A percentile compares a stretch with the other conserved stretches of the same genome.
phyloP scores from a whole-genome alignment of 2,888 invertebrate species.

The Calliscelio sp. region DNA sequence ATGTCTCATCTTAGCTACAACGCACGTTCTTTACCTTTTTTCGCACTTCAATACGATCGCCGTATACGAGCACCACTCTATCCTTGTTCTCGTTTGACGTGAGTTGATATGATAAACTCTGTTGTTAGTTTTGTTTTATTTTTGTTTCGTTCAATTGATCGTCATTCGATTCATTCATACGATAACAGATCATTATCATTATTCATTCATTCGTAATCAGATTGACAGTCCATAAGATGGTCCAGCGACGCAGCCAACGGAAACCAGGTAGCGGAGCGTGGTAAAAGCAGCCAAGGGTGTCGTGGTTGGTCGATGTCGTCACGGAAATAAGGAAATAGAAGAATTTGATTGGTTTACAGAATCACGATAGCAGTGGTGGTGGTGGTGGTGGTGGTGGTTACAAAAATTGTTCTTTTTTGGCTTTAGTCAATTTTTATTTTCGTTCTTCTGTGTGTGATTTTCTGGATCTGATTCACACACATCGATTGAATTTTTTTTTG shows the following conservation, averaged over 20 bases:
- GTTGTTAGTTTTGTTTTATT: conserved; percentile 60
- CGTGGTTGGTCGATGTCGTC: conserved; percentile 76
- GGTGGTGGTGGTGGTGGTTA: too few species aligned
- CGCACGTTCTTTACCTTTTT: conserved; percentile 86
- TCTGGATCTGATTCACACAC: too few species aligned
- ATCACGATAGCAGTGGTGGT: conserved; percentile 76
- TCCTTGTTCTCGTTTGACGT: conserved; percentile 86
- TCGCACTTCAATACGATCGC: conserved; percentile 87
- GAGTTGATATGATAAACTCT: conserved; percentile 86
- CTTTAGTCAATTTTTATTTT: conserved; percentile 36
- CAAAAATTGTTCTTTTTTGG: conserved; percentile 59
- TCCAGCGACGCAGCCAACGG: conserved; percentile 66
- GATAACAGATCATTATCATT: too few species aligned
- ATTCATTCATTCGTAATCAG: conserved; percentile 8
- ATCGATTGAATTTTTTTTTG: too few species aligned
- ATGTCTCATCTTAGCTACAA: conserved; percentile 67
- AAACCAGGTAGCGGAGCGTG: conserved; percentile 46
- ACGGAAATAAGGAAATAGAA: conserved; percentile 86
- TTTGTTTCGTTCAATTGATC: conserved; percentile 31
- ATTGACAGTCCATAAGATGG: conserved; percentile 45
- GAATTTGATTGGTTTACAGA: conserved; percentile 84
- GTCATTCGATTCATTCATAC: conserved; percentile 37
- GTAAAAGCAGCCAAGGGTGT: conserved; percentile 64
- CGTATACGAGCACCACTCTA: conserved; percentile 87
- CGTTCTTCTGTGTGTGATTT: conserved; percentile 39